Evolutionary conservation across 2,888 invertebrate genomes (phyloP).

Genomic region (Cerceris rybyensis): DNA sequence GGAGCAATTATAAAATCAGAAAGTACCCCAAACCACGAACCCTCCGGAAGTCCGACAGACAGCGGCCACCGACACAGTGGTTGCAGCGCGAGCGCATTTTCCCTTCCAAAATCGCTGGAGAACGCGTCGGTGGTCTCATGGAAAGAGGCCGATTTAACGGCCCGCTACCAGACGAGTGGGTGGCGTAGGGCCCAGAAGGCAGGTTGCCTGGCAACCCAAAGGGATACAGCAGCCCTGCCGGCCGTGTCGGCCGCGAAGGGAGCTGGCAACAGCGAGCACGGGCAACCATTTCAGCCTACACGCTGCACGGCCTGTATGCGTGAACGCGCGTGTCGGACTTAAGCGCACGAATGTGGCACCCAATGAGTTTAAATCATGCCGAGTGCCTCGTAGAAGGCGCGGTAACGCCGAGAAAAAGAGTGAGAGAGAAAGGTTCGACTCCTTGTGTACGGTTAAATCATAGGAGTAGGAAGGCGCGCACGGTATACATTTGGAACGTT

Average conservation of each 20-base stretch:
- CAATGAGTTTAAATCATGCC: slow-evolving; percentile 80
- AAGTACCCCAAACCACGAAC: not conserved
- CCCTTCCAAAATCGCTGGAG: slow-evolving; percentile 3
- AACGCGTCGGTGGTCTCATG: slow-evolving; percentile 15
- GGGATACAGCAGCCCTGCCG: not conserved
- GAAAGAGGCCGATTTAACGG: slow-evolving; percentile 21
- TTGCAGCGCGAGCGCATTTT: not conserved
- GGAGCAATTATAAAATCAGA: not conserved
- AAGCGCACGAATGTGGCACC: slow-evolving; percentile 73
- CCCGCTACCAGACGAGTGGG: slow-evolving; percentile 52
- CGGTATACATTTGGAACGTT: slow-evolving; percentile 30
- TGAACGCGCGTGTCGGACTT: slow-evolving; percentile 66
- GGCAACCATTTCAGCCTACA: slow-evolving; percentile 19
- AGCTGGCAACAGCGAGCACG: slow-evolving; percentile 13
- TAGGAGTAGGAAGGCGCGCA: slow-evolving; percentile 56
- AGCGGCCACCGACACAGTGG: not conserved
- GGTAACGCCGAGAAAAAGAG: slow-evolving; percentile 44
- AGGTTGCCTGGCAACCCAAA: slow-evolving; percentile 45
- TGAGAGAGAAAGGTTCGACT: not conserved
- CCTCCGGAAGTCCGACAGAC: not conserved
- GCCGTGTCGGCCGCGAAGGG: slow-evolving; percentile 7
- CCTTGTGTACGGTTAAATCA: slow-evolving; percentile 59
- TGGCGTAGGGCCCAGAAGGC: slow-evolving; percentile 26
- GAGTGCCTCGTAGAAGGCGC: slow-evolving; percentile 53
- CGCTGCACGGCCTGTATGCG: slow-evolving; percentile 39